Base-by-base conservation (phyloP, 2,888 invertebrate genomes). In the Neoaliturus tenellus region DNA sequence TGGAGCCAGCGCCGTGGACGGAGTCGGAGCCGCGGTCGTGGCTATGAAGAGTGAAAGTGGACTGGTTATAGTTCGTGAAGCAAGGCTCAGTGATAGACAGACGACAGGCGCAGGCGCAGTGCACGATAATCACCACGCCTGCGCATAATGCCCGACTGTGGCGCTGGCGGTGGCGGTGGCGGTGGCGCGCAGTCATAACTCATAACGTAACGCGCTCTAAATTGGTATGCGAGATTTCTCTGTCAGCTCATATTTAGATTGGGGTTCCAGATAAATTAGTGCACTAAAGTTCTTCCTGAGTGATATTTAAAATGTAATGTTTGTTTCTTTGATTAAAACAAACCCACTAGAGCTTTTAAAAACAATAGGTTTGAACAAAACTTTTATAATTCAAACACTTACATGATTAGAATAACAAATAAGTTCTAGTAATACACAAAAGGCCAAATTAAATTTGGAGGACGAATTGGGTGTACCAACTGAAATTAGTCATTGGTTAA, bases 41-140 rank as follows among this genome's bases (percentile, higher is more conserved):
- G 31, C 67, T 67, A 14, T 31, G 67, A 67, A 67, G 67, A 69
- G 69, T 69, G 69, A 69, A 69, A 69, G 69, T 69, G 69, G 69
- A 39, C 69, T 69, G 69, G 69, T 69, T n/a, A 69, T 39, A 69
- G 69, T 69, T 69, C 69, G 69, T 69, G 69, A 69, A 39, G 69
- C 69, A 35, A 20, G 39, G 69, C 69, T 69, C 69, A 39, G 69
- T 62, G 62, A 62, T 25, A 58, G 62, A 62, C 62, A 62, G 62
- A 23, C 51, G 51, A 10, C 25, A 23, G 20, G 51, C 51, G 51
- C 23, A 62, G 23, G 4, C 20, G 55, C 55, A 55, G 23, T 48
- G 48, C 48, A 48, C 55, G 55, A 55, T 8, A 55, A 55, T 55
- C 48, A 23, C 51, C 10, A 23, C 51, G 5, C 51, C 51, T 51